Evolutionary conservation across 2,113 vertebrate genomes (phyloP), one percentile per base, ranked within the genome.

Genomic region (Madoqua kirkii): DNA sequence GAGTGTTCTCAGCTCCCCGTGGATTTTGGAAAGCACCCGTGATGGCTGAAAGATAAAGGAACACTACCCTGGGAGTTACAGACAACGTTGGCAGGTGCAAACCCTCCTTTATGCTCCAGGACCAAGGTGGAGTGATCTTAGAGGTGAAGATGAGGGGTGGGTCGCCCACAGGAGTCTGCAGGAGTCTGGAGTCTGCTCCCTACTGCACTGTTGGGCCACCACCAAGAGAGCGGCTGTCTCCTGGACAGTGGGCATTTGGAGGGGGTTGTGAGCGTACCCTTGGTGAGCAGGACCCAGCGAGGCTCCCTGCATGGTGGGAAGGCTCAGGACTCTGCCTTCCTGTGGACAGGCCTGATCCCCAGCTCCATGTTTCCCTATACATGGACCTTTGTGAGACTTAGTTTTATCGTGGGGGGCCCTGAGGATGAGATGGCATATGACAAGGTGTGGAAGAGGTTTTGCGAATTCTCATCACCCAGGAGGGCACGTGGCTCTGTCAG

Each of bases 41-140:
- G 52, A 59, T 64, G 45, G 60, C 92, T 64, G 36, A 88, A 92
- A 83, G 50, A 15, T 50, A 81, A 40, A 76, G 71, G 52, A 87
- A 52, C 25, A 7, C 31, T 40, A 16, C 36, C 19, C 2, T 40
- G 31, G 15, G 36, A 2, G 25, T 50, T 60, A 48, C 2, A 0
- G 64, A 40, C 29, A 52, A 57, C 45, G 7, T 17, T 43, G 54
- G 85, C 15, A 59, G 88, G 33, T 59, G 89, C 43, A 0, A 5
- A 17, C 27, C 21, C 31, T 48, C 15, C 9, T 43, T 40, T 33
- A 12, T 8, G 25, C 71, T 87, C 48, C 11, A 33, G 76, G 85
- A 84, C 48, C 29, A 31, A 86, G 40, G 19, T 76, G 4, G 40
- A 16, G 54, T 79, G 89, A 45, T 55, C 5, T 54, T 43, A 29